Percentiles rank a stretch among this genome's conserved stretches.
Conservation (phyloP, 2,113 vertebrate genomes). For the Bubo bubo region DNA sequence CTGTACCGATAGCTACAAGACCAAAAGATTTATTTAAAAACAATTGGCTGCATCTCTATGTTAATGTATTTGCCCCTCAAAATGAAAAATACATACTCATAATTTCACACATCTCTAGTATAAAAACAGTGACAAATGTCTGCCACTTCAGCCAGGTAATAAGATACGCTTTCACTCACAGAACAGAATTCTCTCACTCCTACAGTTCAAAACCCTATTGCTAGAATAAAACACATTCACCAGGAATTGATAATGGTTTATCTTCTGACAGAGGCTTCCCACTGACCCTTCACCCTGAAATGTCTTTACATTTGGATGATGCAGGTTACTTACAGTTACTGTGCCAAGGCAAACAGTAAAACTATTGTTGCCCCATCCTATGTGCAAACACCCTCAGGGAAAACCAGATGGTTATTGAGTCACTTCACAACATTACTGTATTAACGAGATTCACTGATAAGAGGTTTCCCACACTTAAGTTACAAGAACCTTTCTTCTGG, state of each 20-base stretch:
- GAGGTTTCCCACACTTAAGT: slow-evolving; percentile 18
- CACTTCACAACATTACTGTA: background rate
- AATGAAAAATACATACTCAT: background rate
- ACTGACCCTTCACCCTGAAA: background rate
- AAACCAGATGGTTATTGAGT: background rate
- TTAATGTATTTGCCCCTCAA: background rate
- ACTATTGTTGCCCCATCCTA: background rate
- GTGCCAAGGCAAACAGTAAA: background rate
- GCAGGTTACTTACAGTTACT: background rate
- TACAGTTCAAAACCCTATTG: background rate
- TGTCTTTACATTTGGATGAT: background rate
- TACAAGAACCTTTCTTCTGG: slow-evolving; percentile 19
- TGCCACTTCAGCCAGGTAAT: background rate
- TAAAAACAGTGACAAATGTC: background rate
- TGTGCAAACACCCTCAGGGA: background rate
- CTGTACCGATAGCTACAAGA: background rate
- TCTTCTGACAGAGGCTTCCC: background rate
- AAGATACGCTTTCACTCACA: background rate
- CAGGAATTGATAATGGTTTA: background rate
- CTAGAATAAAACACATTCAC: background rate
- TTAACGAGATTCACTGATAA: slow-evolving; percentile 17
- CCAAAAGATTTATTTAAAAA: background rate
- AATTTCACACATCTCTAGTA: background rate
- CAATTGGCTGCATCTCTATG: background rate
- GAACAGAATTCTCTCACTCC: background rate